Evolutionary conservation across 2,888 invertebrate genomes (phyloP), one percentile per base, ranked within the genome.

Genomic region (Tetheella fluctuosa): DNA sequence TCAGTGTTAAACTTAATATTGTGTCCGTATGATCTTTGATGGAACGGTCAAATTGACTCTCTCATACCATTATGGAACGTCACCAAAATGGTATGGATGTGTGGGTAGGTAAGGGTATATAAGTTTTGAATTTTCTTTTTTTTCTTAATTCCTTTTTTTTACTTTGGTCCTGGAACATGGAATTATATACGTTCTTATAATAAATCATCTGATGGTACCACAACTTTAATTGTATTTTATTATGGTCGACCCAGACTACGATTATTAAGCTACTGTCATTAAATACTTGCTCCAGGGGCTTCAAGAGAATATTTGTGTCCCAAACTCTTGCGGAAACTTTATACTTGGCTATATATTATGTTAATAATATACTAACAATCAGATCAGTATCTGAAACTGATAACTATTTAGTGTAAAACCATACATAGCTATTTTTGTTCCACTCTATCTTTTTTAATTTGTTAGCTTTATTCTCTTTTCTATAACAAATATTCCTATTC

Each of bases 1-100:
- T 68, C 69, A 81, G 83, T 85, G 82, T 74, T 74, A 70, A 65
- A 68, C 64, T 73, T 72, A 73, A 48, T 71, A 70, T 75, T 74
- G 86, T 85, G 85, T 67, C 73, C 69, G 66, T 71, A 67, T 63
- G 69, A 61, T 59, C 63, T 67, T 81, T 79, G 69, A 87, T 88
- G 86, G 87, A 83, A 82, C 69, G 76, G 67, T 74, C 73, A 65
- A 76, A 75, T 76, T 73, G 77, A 82, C 71, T 71, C 34, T 69
- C 73, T 80, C 86, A 91, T 91, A 93, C 91, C 91, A 93, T 90
- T 89, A 93, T 93, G 93, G 93, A 93, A 86, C 87, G 93, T 68
- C 93, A 93, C 91, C 93, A 93, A 81, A 93, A 93, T 90, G 93
- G 93, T 90, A 93, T 93, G 91, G 93, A 93, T 93, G 93, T 93